Percentiles rank a stretch among this genome's conserved stretches.
Conservation (phyloP, 2,797 vertebrate genomes). For the Microchirus variegatus region DNA sequence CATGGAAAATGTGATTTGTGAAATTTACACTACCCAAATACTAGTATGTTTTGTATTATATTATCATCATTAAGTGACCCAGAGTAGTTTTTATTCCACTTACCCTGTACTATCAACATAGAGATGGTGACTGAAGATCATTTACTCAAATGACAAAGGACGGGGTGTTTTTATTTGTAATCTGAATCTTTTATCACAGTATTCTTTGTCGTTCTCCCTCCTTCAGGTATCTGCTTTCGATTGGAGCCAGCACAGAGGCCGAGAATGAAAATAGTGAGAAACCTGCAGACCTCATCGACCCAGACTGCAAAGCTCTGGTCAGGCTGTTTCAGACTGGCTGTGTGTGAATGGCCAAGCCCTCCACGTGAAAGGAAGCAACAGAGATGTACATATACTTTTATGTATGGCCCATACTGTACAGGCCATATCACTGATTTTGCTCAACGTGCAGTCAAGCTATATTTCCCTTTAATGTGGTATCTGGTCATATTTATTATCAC, state of each 20-base stretch:
- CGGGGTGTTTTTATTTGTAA: neutral
- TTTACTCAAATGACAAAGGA: too few relatives aligned
- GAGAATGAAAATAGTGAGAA: slow-evolving; percentile 89
- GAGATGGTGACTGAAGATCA: too few relatives aligned
- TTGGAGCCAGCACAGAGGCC: slow-evolving; percentile 86
- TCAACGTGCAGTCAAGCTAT: neutral
- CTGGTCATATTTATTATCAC: slow-evolving; percentile 15
- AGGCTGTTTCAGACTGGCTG: slow-evolving; percentile 84
- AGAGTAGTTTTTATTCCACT: too few relatives aligned
- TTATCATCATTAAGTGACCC: too few relatives aligned
- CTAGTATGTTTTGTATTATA: too few relatives aligned
- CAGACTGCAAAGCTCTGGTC: slow-evolving; percentile 87
- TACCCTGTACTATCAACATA: too few relatives aligned
- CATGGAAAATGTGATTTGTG: too few relatives aligned
- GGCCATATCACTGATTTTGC: too few relatives aligned
- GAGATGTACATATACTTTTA: too few relatives aligned
- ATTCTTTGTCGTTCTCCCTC: slow-evolving; percentile 1
- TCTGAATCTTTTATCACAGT: neutral
- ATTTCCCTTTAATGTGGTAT: slow-evolving; percentile 14
- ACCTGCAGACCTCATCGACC: slow-evolving; percentile 91
- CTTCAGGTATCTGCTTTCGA: slow-evolving; percentile 88
- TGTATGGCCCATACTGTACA: too few relatives aligned
- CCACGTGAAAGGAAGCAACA: neutral
- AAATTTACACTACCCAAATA: too few relatives aligned
- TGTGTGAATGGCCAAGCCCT: slow-evolving; percentile 60